phyloP scores from a whole-genome alignment of 2,113 vertebrate genomes.

The Apodemus sylvaticus region DNA sequence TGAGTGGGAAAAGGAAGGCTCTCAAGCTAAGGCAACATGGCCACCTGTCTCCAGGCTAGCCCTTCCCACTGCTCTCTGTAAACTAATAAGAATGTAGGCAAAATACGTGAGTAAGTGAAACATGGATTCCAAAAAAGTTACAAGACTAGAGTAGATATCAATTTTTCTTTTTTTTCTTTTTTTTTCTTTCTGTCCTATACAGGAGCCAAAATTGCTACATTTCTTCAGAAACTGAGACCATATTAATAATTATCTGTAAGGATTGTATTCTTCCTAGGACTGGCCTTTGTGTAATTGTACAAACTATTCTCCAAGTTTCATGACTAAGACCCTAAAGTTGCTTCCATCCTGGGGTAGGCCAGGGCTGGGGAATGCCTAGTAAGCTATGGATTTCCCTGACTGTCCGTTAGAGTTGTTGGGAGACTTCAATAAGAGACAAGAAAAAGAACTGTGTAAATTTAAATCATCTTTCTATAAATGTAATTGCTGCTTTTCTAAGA shows the following conservation, averaged over 20 bases:
- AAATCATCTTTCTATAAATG: neutral
- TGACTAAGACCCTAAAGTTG: too few relatives aligned
- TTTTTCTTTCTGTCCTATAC: neutral
- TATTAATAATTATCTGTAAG: neutral
- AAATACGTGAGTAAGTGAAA: neutral
- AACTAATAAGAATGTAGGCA: neutral
- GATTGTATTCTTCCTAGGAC: neutral
- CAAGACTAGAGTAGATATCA: neutral
- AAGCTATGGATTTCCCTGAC: neutral
- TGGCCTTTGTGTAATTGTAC: neutral
- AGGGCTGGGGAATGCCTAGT: neutral
- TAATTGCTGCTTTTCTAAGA: constrained; percentile 23
- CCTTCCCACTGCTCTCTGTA: accelerated
- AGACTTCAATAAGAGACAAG: neutral
- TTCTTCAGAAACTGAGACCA: neutral
- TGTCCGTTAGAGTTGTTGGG: neutral
- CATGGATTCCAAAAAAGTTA: neutral
- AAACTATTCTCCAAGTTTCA: neutral
- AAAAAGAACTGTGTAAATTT: neutral
- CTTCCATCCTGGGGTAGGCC: neutral
- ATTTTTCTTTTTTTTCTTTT: neutral
- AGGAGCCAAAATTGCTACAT: neutral
- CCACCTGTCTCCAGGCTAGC: neutral
- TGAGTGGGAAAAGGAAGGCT: neutral
- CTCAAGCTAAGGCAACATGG: neutral